phyloP scores from a whole-genome alignment of 2,888 invertebrate species.

The Lysandra coridon region DNA sequence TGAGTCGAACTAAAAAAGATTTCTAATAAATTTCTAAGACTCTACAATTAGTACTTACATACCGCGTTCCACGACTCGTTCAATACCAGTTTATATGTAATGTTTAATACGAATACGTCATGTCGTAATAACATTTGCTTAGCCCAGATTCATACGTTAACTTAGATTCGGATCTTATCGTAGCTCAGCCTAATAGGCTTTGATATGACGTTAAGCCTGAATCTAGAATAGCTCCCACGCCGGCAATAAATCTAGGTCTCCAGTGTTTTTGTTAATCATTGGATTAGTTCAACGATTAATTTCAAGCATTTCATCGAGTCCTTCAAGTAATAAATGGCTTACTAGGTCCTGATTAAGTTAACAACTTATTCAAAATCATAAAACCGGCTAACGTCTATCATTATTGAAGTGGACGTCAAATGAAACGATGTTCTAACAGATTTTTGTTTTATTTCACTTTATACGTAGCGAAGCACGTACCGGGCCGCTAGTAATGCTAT shows the following conservation, averaged over 20 bases:
- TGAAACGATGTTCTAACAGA: too few species aligned
- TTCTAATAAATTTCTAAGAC: not conserved
- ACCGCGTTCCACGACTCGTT: not conserved
- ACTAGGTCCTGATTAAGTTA: too few species aligned
- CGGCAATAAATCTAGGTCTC: not conserved
- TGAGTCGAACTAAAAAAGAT: too few species aligned
- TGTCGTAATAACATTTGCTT: constrained; percentile 18
- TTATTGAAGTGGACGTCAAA: too few species aligned
- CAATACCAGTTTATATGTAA: constrained; percentile 20
- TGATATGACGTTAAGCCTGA: constrained; percentile 13
- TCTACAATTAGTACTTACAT: not conserved
- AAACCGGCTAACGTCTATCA: too few species aligned
- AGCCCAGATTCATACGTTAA: constrained; percentile 11
- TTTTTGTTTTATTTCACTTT: too few species aligned
- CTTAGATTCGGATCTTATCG: constrained; percentile 3
- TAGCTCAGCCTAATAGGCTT: constrained; percentile 6
- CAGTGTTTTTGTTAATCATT: not conserved
- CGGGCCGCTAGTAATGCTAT: too few species aligned
- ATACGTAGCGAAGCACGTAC: too few species aligned
- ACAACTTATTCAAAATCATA: too few species aligned
- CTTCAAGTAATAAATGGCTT: too few species aligned
- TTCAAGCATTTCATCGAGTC: too few species aligned
- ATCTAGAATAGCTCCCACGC: constrained; percentile 14
- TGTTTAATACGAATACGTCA: constrained; percentile 1
- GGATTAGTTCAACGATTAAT: too few species aligned